These are phyloP conservation scores for Ceratina australensis DNA, from an alignment of 1,140 invertebrate species.

Conservation along the genomic window DNA sequence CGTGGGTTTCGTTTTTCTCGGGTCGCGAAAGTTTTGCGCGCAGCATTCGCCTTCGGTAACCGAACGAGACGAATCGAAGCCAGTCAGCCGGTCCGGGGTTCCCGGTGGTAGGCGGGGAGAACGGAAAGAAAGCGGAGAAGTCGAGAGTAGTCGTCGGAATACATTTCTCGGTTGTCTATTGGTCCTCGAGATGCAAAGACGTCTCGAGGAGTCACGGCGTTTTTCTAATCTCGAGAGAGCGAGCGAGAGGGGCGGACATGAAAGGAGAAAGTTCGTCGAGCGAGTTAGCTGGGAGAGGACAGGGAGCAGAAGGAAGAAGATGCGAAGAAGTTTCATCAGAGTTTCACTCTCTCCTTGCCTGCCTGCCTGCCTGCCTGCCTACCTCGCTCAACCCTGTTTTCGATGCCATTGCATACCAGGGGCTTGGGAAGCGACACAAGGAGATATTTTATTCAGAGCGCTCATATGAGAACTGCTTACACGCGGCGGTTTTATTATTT, in stretches of 20 bases:
- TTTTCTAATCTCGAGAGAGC: constrained; percentile 57
- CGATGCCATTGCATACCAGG: constrained; percentile 18
- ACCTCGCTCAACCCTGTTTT: no score
- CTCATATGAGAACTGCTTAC: constrained; percentile 35
- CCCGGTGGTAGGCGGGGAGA: not conserved
- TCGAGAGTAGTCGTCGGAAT: constrained; percentile 45
- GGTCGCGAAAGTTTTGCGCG: constrained; percentile 16
- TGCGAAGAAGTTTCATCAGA: constrained; percentile 45
- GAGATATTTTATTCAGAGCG: constrained; percentile 67
- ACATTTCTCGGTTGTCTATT: constrained; percentile 56
- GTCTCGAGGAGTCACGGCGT: constrained; percentile 45
- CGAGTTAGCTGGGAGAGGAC: not conserved
- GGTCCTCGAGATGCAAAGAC: constrained; percentile 41
- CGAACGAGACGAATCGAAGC: constrained; percentile 32
- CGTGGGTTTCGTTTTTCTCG: constrained; percentile 18
- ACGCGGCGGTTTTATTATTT: constrained; percentile 39
- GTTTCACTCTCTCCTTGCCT: not conserved
- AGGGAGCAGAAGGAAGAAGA: constrained; percentile 28
- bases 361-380: no score
- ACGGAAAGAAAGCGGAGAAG: constrained; percentile 38
- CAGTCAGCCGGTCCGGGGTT: not conserved
- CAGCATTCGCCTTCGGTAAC: not conserved
- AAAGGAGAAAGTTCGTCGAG: constrained; percentile 22
- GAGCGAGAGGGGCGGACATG: not conserved
- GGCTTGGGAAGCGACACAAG: constrained; percentile 45